Percentiles rank a stretch among this genome's conserved stretches.
Evolutionary conservation across 2,888 invertebrate species (phyloP).

Genomic region (Penaeus monodon): DNA sequence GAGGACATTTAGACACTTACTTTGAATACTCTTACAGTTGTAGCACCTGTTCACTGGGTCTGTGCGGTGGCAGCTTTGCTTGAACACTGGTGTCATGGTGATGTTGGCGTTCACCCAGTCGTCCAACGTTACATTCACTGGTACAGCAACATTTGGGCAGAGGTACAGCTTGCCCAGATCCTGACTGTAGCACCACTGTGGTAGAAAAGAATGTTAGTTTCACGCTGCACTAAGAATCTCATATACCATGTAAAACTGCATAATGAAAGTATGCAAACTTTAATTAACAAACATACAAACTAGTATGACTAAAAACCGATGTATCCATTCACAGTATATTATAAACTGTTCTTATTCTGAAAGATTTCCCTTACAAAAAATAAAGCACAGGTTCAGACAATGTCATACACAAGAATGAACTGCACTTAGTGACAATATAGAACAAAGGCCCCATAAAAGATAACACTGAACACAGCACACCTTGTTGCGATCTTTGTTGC

Average conservation of each 20-base stretch:
- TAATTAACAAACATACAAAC: too few relatives aligned
- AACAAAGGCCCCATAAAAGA: neutral
- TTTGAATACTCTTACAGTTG: slow-evolving; percentile 19
- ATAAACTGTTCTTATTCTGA: too few relatives aligned
- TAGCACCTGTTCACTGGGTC: slow-evolving; percentile 39
- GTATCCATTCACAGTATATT: too few relatives aligned
- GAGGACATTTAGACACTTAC: neutral
- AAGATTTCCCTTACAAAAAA: too few relatives aligned
- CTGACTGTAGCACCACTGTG: slow-evolving; percentile 58
- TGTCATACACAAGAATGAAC: too few relatives aligned
- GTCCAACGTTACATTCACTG: slow-evolving; percentile 30
- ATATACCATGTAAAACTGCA: neutral
- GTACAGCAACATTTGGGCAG: slow-evolving; percentile 44
- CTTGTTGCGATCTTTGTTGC: slow-evolving; percentile 40
- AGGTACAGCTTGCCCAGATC: slow-evolving; percentile 38
- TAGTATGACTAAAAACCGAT: too few relatives aligned
- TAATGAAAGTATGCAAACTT: neutral
- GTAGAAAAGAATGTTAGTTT: neutral
- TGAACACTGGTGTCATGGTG: slow-evolving; percentile 52
- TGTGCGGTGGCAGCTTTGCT: slow-evolving; percentile 34
- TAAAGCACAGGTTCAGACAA: too few relatives aligned
- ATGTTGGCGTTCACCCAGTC: slow-evolving; percentile 35
- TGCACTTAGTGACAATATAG: too few relatives aligned
- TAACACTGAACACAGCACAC: neutral
- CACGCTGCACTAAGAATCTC: too few relatives aligned